Conservation (phyloP, 2,888 invertebrate genomes). For the Ophraella communa region DNA sequence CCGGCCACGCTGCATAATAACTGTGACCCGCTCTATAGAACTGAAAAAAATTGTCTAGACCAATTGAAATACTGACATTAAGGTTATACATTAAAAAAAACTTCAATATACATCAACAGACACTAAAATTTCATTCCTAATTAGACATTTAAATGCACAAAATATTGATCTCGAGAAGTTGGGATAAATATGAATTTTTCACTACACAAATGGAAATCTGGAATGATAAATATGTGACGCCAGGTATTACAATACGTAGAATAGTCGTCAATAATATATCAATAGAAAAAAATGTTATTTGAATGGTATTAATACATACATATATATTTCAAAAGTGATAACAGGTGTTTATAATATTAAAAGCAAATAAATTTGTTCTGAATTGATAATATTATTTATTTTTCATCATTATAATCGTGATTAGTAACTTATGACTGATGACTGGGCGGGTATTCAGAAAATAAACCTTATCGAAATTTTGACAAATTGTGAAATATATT, state of each 20-base stretch:
- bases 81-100: too few species aligned
- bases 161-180: too few species aligned
- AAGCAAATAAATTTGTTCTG: constrained; percentile 52
- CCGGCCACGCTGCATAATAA: too few species aligned
- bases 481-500: not conserved
- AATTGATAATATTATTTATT: constrained; percentile 52
- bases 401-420: constrained; percentile 45
- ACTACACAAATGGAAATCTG: not conserved
- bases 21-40: too few species aligned
- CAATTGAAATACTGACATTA: too few species aligned
- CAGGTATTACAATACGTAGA: constrained; percentile 22
- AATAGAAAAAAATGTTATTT: constrained; percentile 44
- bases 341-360: constrained; percentile 52
- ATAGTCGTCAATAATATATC: constrained; percentile 34
- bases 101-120: too few species aligned
- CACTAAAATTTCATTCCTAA: too few species aligned
- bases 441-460: constrained; percentile 18
- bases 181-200: too few species aligned
- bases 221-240: constrained; percentile 5
- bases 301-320: constrained; percentile 48
- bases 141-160: too few species aligned
- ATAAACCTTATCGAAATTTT: not conserved
- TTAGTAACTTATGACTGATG: constrained; percentile 31
- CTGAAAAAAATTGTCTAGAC: too few species aligned
- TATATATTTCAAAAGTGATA: constrained; percentile 51